Percentiles rank a stretch among this genome's conserved stretches.
phyloP scores from a whole-genome alignment of 2,888 invertebrate genomes.

The Lacanobia wlatinum region DNA sequence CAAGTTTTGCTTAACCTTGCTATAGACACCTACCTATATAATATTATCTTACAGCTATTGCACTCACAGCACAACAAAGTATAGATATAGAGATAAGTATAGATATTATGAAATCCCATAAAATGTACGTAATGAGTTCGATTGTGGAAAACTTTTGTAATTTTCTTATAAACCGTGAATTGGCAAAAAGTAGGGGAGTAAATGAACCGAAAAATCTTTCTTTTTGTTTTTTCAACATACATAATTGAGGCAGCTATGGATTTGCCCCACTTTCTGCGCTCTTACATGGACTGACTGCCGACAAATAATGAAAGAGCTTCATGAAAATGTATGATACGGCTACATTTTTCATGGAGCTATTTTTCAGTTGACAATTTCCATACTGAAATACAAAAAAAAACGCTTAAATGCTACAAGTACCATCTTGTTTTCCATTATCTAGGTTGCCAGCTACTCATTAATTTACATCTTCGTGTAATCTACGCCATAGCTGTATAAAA shows the following conservation, averaged over 20 bases:
- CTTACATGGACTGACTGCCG: no score
- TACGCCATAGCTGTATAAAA: slow-evolving; percentile 4
- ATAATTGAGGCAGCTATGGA: background rate
- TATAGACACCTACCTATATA: background rate
- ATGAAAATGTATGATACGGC: no score
- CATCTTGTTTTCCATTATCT: no score
- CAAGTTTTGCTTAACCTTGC: no score
- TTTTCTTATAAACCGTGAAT: slow-evolving; percentile 2
- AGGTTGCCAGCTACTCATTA: no score
- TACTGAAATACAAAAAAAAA: background rate
- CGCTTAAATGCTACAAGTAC: no score
- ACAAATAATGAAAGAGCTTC: no score
- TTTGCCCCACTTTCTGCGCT: background rate
- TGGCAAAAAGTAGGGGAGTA: background rate
- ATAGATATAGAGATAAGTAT: background rate
- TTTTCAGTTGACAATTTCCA: no score
- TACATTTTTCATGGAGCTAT: no score
- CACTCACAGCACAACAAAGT: background rate
- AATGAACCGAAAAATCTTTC: background rate
- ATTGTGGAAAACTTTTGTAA: slow-evolving; percentile 4
- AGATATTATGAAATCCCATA: slow-evolving; percentile 17
- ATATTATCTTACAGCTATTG: no score
- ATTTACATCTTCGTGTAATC: background rate
- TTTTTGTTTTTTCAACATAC: background rate
- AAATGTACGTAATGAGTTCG: slow-evolving; percentile 6